Evolutionary conservation across 2,797 vertebrate genomes (phyloP).

Genomic region (Euphonia xanthogaster): DNA sequence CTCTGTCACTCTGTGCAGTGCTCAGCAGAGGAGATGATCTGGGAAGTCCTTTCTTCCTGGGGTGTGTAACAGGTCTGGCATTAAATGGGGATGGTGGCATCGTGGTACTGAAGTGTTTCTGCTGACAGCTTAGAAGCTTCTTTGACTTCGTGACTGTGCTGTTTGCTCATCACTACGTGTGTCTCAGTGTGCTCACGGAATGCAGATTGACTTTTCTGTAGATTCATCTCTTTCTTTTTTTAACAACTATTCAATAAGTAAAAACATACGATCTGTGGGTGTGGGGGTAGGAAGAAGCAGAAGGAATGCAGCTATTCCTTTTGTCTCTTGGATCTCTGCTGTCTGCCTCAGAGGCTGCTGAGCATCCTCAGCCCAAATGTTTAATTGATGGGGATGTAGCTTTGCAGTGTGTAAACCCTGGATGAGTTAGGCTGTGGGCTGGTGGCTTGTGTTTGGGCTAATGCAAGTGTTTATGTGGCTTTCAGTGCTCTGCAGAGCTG

Average conservation of each 20-base stretch:
- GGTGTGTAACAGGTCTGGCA: not conserved
- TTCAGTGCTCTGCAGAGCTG: not conserved
- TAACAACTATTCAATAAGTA: not conserved
- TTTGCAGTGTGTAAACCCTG: not conserved
- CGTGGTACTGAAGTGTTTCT: not conserved
- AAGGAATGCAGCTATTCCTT: not conserved
- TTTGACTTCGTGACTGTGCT: not conserved
- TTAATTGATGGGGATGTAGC: not conserved
- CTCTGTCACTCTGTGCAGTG: not conserved
- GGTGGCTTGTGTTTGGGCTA: not conserved
- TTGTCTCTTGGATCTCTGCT: not conserved
- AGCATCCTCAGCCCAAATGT: not conserved
- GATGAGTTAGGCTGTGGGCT: not conserved
- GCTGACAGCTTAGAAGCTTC: not conserved
- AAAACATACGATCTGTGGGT: slow-evolving; percentile 20
- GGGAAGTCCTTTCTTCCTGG: not conserved
- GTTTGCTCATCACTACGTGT: not conserved
- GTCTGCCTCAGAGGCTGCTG: not conserved
- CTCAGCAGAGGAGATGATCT: not conserved
- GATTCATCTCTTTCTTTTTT: not conserved
- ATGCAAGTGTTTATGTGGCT: not conserved
- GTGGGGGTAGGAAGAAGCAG: not conserved
- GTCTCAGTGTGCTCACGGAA: not conserved
- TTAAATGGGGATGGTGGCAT: not conserved
- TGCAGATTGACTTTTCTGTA: not conserved